These are phyloP conservation scores for Rotaria socialis DNA, from an alignment of 2,888 invertebrate species.

Conservation along the genomic window DNA sequence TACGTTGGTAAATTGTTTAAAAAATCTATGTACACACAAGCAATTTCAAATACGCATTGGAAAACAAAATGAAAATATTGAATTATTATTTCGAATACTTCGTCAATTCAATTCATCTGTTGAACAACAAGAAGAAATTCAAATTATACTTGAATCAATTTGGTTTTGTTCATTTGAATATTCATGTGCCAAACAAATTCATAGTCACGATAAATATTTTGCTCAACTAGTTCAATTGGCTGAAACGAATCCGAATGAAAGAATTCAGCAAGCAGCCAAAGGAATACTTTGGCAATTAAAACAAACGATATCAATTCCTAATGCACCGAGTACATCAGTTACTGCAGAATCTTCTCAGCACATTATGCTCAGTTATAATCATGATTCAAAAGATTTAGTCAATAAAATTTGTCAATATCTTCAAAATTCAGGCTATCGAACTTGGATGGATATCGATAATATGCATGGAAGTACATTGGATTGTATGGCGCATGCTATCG, in stretches of 20 bases:
- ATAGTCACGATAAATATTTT: constrained; percentile 32
- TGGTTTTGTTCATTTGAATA: constrained; percentile 26
- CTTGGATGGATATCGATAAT: constrained; percentile 57
- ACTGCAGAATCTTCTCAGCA: constrained; percentile 36
- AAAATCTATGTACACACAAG: constrained; percentile 11
- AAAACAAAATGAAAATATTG: not conserved
- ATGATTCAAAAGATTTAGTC: constrained; percentile 37
- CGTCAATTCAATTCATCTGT: not conserved
- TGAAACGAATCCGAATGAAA: constrained; percentile 28
- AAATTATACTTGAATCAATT: not conserved
- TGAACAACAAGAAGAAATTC: constrained; percentile 24
- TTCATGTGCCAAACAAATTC: constrained; percentile 15
- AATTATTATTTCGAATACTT: constrained; percentile 1
- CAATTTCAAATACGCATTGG: not conserved
- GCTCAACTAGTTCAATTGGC: constrained; percentile 22
- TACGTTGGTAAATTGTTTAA: not conserved
- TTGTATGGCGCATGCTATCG: constrained; percentile 56
- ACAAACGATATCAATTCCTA: not conserved
- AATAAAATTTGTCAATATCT: constrained; percentile 48
- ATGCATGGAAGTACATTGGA: constrained; percentile 56
- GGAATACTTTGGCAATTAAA: constrained; percentile 21
- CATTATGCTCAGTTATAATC: constrained; percentile 46
- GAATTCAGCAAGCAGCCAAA: not conserved
- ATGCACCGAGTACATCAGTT: not conserved
- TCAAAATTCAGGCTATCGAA: constrained; percentile 50